Percentiles rank a stretch among this genome's conserved stretches.
phyloP scores from a whole-genome alignment of 2,113 vertebrate genomes.

The Phycodurus eques region DNA sequence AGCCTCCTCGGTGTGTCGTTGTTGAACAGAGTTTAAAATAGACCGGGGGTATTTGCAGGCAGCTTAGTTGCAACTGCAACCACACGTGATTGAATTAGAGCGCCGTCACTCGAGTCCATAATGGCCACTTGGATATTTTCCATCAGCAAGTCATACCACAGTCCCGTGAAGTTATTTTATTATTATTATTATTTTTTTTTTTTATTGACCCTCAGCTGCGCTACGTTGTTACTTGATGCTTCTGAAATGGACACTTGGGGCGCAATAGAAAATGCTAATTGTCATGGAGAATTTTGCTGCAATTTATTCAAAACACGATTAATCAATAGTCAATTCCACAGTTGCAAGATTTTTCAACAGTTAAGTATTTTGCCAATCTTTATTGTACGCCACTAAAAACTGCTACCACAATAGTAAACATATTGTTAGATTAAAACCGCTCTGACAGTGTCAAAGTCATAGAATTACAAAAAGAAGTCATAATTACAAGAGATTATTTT shows the following conservation, averaged over 20 bases:
- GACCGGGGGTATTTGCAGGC: constrained; percentile 53
- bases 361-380: no score
- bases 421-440: no score
- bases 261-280: background rate
- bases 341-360: no score
- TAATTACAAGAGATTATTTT: no score
- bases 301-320: no score
- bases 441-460: no score
- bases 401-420: no score
- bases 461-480: no score
- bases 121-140: constrained; percentile 62
- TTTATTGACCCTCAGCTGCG: background rate
- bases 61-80: constrained; percentile 57
- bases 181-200: background rate
- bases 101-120: constrained; percentile 57
- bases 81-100: constrained; percentile 64
- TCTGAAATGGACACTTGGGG: background rate
- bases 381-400: no score
- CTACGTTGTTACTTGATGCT: background rate
- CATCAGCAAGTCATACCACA: constrained; percentile 33
- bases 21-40: constrained; percentile 63
- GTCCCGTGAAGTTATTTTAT: constrained; percentile 31
- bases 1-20: constrained; percentile 52
- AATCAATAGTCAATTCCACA: no score
- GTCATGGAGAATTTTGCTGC: background rate